Conservation (phyloP, 2,113 vertebrate genomes). For the Prunella himalayana region DNA sequence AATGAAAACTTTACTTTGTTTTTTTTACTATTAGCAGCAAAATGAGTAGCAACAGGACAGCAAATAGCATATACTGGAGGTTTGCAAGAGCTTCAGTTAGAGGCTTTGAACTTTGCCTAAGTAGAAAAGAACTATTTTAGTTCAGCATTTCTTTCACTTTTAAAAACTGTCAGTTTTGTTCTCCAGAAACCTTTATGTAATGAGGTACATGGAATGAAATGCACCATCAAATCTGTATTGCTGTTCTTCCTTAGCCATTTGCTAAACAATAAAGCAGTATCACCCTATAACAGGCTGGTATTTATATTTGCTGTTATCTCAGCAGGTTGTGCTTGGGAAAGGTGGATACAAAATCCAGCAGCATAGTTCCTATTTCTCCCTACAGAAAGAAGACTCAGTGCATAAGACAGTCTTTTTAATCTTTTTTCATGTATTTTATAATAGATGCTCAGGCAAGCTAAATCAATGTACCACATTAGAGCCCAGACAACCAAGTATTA, state of each 20-base stretch:
- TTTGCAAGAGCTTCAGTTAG: neutral
- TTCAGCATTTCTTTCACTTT: neutral
- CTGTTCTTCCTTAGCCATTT: neutral
- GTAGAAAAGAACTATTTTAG: neutral
- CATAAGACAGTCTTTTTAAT: neutral
- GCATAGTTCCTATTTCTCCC: neutral
- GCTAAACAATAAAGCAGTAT: slow-evolving; percentile 25
- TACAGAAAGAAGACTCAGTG: neutral
- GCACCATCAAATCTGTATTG: neutral
- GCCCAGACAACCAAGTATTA: neutral
- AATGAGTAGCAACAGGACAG: neutral
- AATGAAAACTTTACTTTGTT: neutral
- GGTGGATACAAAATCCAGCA: neutral
- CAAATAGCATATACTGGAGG: neutral
- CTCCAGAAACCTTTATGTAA: neutral
- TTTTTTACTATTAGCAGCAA: neutral
- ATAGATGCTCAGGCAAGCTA: neutral
- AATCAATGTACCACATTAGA: neutral
- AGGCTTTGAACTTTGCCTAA: neutral
- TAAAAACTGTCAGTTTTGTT: neutral
- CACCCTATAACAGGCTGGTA: neutral
- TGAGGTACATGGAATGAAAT: neutral
- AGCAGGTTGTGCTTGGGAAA: neutral
- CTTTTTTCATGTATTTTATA: neutral
- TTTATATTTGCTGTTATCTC: neutral